Evolutionary conservation across 2,113 vertebrate species (phyloP), one percentile per base, ranked within the genome.

Genomic region (Phyllopteryx taeniolatus): DNA sequence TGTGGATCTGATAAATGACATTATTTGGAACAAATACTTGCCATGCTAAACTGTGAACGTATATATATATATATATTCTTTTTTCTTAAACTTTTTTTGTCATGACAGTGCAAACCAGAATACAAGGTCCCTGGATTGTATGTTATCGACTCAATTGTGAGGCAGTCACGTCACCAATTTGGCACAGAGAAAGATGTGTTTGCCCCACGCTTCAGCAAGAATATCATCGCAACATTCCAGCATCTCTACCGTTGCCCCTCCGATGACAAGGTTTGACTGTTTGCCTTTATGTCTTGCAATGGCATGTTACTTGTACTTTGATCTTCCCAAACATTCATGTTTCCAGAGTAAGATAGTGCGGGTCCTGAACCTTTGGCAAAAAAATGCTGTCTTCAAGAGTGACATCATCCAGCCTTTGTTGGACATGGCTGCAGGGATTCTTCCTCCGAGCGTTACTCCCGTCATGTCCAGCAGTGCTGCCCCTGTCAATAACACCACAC

Each of bases 121-220:
- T 99, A 99, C 91, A 99, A 99, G 87, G 98, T 99, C 61, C 97
- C 97, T 3, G 98, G 98, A 65, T 92, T 99, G 59, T 99, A 99
- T 74, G 98, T 99, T 75, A 95, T 99, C 85, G 98, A 99, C 89
- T 99, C 97, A 13, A 99, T 99, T 70, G 97, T 99, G 76, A 94
- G 98, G 72, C 98, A 99, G 86, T 99, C 98, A 4, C 93, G 98
- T 27, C 98, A 99, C 90, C 98, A 99, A 87, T 99, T 99, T 91
- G 97, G 98, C 67, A 96, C 95, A 81, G 98, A 99, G 82, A 99
- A 99, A 83, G 98, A 99, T 79, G 95, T 99, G 8, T 99, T 99
- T 87, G 98, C 96, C 0, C 98, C 98, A 12, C 95, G 98, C 77
- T 99, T 99, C 93, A 98, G 96, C 93, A 99, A 99, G 92, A 99